Percentiles rank a stretch among this genome's conserved stretches.
Conservation (phyloP, 2,888 invertebrate species). For the Tuta absoluta region DNA sequence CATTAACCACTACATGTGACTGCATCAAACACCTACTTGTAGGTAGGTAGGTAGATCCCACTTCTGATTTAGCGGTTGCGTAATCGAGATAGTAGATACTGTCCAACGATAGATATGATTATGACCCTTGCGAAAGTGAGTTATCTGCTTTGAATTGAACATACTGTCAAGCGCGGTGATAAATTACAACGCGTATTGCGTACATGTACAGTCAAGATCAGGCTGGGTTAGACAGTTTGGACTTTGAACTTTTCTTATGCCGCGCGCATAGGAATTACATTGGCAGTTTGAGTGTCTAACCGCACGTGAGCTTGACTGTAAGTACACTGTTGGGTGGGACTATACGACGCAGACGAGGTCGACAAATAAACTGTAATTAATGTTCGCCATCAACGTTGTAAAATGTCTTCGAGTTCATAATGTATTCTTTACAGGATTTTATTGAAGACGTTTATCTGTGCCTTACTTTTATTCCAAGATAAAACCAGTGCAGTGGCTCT, state of each 20-base stretch:
- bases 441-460: not conserved
- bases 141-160: not conserved
- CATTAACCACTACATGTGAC: constrained; percentile 7
- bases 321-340: too few relatives aligned
- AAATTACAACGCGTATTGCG: constrained; percentile 4
- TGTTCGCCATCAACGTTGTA: not conserved
- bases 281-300: too few relatives aligned
- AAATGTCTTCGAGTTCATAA: not conserved
- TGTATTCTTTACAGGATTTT: not conserved
- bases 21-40: not conserved
- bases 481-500: not conserved
- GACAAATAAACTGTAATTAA: not conserved
- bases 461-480: not conserved
- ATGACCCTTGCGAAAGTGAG: not conserved
- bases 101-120: not conserved
- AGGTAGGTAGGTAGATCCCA: not conserved
- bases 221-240: too few relatives aligned
- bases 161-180: constrained; percentile 5
- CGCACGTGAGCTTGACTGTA: too few relatives aligned
- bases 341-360: not conserved
- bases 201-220: too few relatives aligned
- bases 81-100: constrained; percentile 11
- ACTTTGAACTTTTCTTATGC: too few relatives aligned
- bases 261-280: too few relatives aligned
- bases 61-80: constrained; percentile 12